Evolutionary conservation across 2,797 vertebrate genomes (phyloP).

Genomic region (Potorous gilbertii): DNA sequence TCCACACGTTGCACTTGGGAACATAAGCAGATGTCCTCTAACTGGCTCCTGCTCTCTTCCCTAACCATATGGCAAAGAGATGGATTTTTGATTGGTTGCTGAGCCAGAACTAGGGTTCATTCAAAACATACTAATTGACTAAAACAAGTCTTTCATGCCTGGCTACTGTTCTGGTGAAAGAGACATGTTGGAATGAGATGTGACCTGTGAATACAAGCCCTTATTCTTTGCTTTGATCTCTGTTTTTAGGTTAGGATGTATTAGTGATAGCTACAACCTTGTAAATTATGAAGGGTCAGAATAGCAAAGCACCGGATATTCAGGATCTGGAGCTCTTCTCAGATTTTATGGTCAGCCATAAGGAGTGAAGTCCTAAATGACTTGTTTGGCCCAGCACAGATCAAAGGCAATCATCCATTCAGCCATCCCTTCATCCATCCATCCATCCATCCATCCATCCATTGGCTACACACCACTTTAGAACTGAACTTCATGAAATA

Average conservation of each 20-base stretch:
- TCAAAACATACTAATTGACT: not conserved
- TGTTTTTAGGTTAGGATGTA: not conserved
- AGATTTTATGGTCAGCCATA: not conserved
- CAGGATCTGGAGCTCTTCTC: not conserved
- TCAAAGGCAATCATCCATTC: not conserved
- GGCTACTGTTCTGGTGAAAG: not conserved
- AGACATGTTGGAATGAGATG: not conserved
- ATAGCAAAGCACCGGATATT: not conserved
- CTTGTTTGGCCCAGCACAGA: not conserved
- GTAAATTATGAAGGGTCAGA: not conserved
- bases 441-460: too few relatives aligned
- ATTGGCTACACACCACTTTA: not conserved
- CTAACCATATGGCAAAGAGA: not conserved
- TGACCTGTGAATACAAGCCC: not conserved
- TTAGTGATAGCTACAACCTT: not conserved
- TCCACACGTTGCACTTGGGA: not conserved
- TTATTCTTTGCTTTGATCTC: not conserved
- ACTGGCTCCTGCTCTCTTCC: not conserved
- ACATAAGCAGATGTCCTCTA: not conserved
- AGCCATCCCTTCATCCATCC: not conserved
- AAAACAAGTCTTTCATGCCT: not conserved
- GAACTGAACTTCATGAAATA: not conserved
- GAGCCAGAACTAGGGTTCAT: not conserved
- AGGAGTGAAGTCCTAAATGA: not conserved
- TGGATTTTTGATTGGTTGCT: not conserved